These are phyloP conservation scores for Ectemnius lituratus DNA, from an alignment of 2,888 invertebrate species.

Conservation along the genomic window DNA sequence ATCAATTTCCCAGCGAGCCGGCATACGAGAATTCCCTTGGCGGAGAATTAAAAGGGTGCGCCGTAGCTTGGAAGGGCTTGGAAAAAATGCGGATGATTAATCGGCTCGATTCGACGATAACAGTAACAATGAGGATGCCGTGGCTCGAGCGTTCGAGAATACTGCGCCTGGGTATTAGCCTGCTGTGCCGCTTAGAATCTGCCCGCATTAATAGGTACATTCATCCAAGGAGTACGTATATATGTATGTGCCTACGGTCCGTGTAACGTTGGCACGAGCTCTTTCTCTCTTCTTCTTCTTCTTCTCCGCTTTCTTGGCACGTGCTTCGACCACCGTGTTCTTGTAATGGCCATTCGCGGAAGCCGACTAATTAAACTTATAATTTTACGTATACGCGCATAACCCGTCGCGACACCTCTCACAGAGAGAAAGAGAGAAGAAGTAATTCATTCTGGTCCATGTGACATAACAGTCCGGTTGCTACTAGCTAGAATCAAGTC, in stretches of 20 bases:
- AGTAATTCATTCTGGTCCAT: constrained; percentile 31
- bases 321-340: constrained; percentile 53
- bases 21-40: not conserved
- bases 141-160: constrained; percentile 3
- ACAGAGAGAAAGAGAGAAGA: constrained; percentile 21
- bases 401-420: constrained; percentile 16
- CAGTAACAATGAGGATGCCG: constrained; percentile 3
- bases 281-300: no score
- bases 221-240: constrained; percentile 5
- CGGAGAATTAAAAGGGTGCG: constrained; percentile 17
- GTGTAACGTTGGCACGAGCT: not conserved
- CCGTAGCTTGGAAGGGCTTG: not conserved
- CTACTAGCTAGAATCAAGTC: not conserved
- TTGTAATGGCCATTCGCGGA: constrained; percentile 51
- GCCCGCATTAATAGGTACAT: constrained; percentile 23
- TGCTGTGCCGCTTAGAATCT: constrained; percentile 11
- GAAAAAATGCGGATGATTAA: constrained; percentile 3
- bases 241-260: not conserved
- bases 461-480: constrained; percentile 44
- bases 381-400: no score
- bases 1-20: not conserved
- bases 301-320: constrained; percentile 30
- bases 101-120: not conserved
- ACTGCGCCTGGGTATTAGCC: constrained; percentile 6
- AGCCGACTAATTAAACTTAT: constrained; percentile 46